Evolutionary conservation across 1,140 invertebrate genomes (phyloP).

Genomic region (Tetramorium simillimum): DNA sequence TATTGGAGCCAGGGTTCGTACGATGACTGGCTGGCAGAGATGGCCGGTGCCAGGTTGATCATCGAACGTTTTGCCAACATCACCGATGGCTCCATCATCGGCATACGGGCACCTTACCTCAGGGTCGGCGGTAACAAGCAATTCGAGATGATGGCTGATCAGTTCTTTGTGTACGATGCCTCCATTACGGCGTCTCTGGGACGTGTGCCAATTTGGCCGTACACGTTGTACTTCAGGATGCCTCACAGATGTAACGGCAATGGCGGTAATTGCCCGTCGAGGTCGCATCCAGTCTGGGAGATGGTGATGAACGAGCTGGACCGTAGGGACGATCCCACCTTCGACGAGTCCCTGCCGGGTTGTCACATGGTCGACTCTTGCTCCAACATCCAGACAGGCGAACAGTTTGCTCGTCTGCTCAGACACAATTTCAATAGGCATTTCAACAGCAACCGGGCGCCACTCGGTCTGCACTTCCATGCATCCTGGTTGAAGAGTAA

Average conservation of each 20-base stretch:
- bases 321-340: conserved; percentile 95
- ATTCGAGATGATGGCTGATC: conserved; percentile 98
- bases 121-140: conserved; percentile 97
- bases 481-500: conserved; percentile 98
- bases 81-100: conserved; percentile 95
- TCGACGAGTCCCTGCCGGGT: conserved; percentile 95
- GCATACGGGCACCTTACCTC: conserved; percentile 95
- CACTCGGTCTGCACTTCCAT: conserved; percentile 97
- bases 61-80: conserved; percentile 96
- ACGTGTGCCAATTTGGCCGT: conserved; percentile 97
- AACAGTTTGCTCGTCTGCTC: conserved; percentile 94
- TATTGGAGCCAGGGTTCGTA: conserved; percentile 95
- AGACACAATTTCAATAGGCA: conserved; percentile 98
- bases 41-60: conserved; percentile 96
- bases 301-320: conserved; percentile 98
- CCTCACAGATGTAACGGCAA: conserved; percentile 98
- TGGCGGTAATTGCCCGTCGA: conserved; percentile 95
- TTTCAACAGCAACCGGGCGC: conserved; percentile 96
- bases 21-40: conserved; percentile 97
- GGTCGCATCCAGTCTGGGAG: conserved; percentile 97
- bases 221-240: conserved; percentile 97
- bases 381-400: conserved; percentile 95
- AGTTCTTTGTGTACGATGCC: conserved; percentile 97
- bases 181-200: conserved; percentile 96
- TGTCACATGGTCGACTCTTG: conserved; percentile 98